Evolutionary conservation across 2,888 invertebrate genomes (phyloP), one percentile per base, ranked within the genome.

Genomic region (Drosophila meridiana): DNA sequence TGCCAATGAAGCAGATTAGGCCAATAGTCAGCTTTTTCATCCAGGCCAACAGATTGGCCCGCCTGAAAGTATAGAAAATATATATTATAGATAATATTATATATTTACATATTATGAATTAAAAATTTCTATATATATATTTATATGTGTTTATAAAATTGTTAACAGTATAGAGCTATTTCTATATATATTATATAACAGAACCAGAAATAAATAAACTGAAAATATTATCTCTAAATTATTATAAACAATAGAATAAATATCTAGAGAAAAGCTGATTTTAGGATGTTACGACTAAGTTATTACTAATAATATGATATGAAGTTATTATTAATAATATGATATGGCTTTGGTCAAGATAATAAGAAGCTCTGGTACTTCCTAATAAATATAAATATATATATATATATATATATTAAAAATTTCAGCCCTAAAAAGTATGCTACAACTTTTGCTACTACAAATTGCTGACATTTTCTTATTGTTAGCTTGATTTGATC

Each of bases 21-120:
- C 89, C 91, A 62, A 92, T 92, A 70, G 92, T 92, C 64, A 92
- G 78, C 69, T 92, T 92, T 73, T 92, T 92, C 91, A 92, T 92
- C 92, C 92, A 92, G 82, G 90, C 91, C 73, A 92, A 76, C 13
- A 92, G 66, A 63, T 89, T 92, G 47, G 87, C 92, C 66, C 92
- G 91, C 89, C 92, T 92, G 68, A 38, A 69, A 72, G 1, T 8
- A 11, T 34, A 52, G 6, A 34, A 20, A 5, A 34, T 11, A 11
- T 36, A 2, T 11, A 8, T 11, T 11, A 36, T 36, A 36, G 20
- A 20, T 20, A 20, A 20, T 36, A 36, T 11, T 36, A 36, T 9
- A 36, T 8, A 36, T 48, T 4, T 4, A 8, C 14, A 6, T 13
- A 47, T 8, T 42, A n/a, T n/a, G 20, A 20, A 20, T 20, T 2